phyloP scores from a whole-genome alignment of 1,140 invertebrate genomes.

The Palaemon carinicauda region DNA sequence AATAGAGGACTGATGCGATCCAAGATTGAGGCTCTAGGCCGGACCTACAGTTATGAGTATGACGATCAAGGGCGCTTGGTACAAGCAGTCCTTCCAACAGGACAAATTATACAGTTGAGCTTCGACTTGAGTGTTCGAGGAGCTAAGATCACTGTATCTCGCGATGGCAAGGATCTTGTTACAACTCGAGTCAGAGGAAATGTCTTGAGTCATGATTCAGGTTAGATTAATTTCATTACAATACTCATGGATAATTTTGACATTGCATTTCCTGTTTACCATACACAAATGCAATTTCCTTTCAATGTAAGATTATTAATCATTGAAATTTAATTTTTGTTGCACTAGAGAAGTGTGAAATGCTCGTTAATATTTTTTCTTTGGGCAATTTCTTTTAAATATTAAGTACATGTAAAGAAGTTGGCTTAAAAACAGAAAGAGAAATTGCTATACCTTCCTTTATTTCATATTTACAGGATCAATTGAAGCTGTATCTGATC shows the following conservation, averaged over 20 bases:
- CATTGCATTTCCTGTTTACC: background rate
- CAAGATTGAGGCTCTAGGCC: conserved; percentile 87
- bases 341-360: too few relatives aligned
- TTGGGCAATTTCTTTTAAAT: too few relatives aligned
- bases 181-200: conserved; percentile 87
- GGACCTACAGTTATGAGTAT: conserved; percentile 93
- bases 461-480: conserved; percentile 70
- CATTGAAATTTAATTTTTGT: too few relatives aligned
- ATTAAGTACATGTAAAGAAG: too few relatives aligned
- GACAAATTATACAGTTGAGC: conserved; percentile 82
- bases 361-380: too few relatives aligned
- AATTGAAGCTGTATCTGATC: conserved; percentile 81
- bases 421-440: too few relatives aligned
- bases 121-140: conserved; percentile 90
- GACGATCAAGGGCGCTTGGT: conserved; percentile 92
- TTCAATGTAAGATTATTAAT: too few relatives aligned
- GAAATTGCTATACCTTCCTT: too few relatives aligned
- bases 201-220: conserved; percentile 71
- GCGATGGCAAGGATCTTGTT: conserved; percentile 82
- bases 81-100: conserved; percentile 90
- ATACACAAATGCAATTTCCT: background rate
- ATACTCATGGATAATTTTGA: background rate
- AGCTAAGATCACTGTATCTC: conserved; percentile 83
- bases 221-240: conserved; percentile 2
- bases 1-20: conserved; percentile 77